Conservation (phyloP, 2,888 invertebrate genomes). For the Acleris emargana region DNA sequence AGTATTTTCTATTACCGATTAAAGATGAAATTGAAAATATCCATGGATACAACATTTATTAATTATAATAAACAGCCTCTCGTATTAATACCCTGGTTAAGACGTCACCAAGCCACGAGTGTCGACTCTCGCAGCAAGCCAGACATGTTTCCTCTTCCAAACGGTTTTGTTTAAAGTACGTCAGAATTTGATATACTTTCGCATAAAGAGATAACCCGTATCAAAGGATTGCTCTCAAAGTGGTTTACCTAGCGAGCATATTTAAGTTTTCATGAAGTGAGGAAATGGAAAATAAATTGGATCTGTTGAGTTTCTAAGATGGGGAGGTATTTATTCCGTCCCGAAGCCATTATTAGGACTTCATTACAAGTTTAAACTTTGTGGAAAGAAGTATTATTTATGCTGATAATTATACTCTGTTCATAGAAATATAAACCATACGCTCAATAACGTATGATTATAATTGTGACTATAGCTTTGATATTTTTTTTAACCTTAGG, state of each 20-base stretch:
- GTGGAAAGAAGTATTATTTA: neutral
- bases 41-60: too few species aligned
- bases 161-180: conserved; percentile 37
- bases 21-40: too few species aligned
- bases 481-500: too few species aligned
- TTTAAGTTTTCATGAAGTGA: conserved; percentile 83
- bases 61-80: too few species aligned
- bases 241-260: conserved; percentile 81
- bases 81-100: too few species aligned
- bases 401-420: too few species aligned
- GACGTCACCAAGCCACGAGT: too few species aligned
- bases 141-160: conserved; percentile 1
- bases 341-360: conserved; percentile 56
- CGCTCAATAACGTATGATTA: too few species aligned
- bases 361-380: conserved; percentile 34
- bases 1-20: too few species aligned
- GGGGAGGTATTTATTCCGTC: conserved; percentile 73
- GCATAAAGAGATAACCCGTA: conserved; percentile 77
- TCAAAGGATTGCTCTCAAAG: conserved; percentile 82
- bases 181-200: conserved; percentile 77
- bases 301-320: conserved; percentile 80
- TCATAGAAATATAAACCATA: too few species aligned
- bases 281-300: conserved; percentile 83
- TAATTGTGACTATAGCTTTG: too few species aligned
- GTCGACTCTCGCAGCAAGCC: neutral